Percentiles rank a stretch among this genome's conserved stretches.
These are phyloP conservation scores for Cervus canadensis DNA, from an alignment of 2,113 vertebrate genomes.

Conservation along the genomic window DNA sequence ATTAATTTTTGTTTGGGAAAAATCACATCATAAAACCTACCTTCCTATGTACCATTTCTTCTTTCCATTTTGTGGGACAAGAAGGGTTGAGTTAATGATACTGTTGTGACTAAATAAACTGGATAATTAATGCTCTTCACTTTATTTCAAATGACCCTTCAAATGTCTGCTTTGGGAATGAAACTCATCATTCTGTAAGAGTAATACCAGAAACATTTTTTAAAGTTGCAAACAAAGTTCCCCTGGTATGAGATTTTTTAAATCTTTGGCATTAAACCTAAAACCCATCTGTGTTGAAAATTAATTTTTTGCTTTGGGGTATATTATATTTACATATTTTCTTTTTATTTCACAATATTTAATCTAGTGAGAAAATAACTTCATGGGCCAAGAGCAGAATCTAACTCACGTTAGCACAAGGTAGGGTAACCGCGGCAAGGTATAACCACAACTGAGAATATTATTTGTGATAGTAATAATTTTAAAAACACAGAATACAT, in stretches of 20 bases:
- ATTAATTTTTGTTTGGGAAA: constrained; percentile 30
- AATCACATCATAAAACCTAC: constrained; percentile 17
- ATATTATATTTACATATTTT: constrained; percentile 79
- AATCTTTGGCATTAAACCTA: constrained; percentile 74
- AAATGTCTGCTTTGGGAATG: constrained; percentile 65
- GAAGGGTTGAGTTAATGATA: neutral
- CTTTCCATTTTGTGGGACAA: constrained; percentile 29
- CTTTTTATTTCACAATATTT: constrained; percentile 75
- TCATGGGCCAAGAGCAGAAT: constrained; percentile 29
- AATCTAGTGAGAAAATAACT: constrained; percentile 71
- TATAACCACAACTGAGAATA: neutral
- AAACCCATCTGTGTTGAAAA: constrained; percentile 81
- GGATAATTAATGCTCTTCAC: constrained; percentile 29
- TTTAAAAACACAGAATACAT: neutral
- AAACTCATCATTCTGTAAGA: constrained; percentile 69
- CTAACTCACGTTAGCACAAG: neutral
- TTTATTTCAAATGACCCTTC: constrained; percentile 64
- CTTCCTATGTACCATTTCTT: neutral
- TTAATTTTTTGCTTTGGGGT: constrained; percentile 76
- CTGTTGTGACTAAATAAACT: constrained; percentile 27
- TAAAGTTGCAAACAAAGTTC: constrained; percentile 70
- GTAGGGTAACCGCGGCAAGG: neutral
- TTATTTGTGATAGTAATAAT: neutral
- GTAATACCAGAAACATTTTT: constrained; percentile 73
- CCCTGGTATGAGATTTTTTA: constrained; percentile 69